Evolutionary conservation across 2,797 vertebrate genomes (phyloP).

Genomic region (Smutsia temminckii): DNA sequence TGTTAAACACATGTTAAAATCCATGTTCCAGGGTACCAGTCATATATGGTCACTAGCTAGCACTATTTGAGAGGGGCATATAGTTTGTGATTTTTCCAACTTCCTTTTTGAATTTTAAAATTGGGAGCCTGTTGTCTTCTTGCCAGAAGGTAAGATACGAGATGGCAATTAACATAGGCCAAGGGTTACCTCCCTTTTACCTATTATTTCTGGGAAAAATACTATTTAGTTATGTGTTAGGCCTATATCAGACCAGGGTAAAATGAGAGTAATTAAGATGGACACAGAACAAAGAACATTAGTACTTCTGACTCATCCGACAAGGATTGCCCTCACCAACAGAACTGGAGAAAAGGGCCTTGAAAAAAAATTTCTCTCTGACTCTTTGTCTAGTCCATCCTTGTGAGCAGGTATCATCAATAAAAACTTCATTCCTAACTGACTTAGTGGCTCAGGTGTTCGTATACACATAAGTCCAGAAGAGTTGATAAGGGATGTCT

Average conservation of each 20-base stretch:
- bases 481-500: slow-evolving; percentile 47
- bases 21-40: neutral
- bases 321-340: neutral
- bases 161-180: slow-evolving; percentile 3
- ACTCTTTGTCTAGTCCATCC: slow-evolving; percentile 32
- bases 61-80: neutral
- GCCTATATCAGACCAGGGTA: neutral
- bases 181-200: neutral
- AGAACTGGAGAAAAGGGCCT: neutral
- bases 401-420: slow-evolving; percentile 22
- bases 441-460: slow-evolving; percentile 9
- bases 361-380: neutral
- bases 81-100: neutral
- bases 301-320: neutral
- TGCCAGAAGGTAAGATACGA: neutral
- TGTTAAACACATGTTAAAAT: neutral
- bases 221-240: neutral
- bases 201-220: slow-evolving; percentile 22
- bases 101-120: slow-evolving; percentile 51
- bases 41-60: neutral
- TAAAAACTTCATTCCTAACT: slow-evolving; percentile 50
- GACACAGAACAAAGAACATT: neutral
- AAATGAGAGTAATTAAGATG: slow-evolving; percentile 25
- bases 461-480: neutral
- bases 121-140: neutral